A percentile compares a stretch with the other conserved stretches of the same genome.
These are phyloP conservation scores for Mus minutoides DNA, from an alignment of 2,797 vertebrate genomes.

Conservation along the genomic window DNA sequence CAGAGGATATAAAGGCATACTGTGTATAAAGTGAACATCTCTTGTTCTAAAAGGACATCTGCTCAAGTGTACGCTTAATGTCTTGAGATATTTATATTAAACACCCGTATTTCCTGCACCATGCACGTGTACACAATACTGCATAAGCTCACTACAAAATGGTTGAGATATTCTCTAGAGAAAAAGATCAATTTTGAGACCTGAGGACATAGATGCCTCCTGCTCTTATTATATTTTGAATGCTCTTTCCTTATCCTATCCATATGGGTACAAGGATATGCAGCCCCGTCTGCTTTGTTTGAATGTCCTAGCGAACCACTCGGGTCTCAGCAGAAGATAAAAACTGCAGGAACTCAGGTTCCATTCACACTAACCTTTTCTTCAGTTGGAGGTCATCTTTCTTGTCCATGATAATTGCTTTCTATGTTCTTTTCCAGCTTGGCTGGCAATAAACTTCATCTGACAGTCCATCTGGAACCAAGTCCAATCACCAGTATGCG, in stretches of 20 bases:
- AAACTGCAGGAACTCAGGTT: neutral
- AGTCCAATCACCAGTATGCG: neutral
- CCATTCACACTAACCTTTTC: neutral
- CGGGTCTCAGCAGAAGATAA: neutral
- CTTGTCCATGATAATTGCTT: neutral
- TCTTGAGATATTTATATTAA: neutral
- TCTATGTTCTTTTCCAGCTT: neutral
- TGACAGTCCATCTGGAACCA: constrained; percentile 50
- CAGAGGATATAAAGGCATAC: neutral
- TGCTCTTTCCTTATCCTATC: neutral
- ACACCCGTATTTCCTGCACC: neutral
- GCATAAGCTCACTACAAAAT: neutral
- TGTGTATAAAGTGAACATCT: neutral
- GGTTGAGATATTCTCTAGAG: constrained; percentile 12
- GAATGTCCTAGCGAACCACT: neutral
- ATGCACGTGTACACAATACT: neutral
- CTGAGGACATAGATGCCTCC: neutral
- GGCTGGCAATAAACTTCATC: constrained; percentile 15
- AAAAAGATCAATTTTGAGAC: neutral
- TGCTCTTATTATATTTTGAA: neutral
- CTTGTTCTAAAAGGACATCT: constrained; percentile 9
- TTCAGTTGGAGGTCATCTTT: neutral
- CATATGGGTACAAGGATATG: neutral
- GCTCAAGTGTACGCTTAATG: neutral
- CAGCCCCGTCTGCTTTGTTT: neutral